Evolutionary conservation across 2,888 invertebrate genomes (phyloP), one percentile per base, ranked within the genome.

Genomic region (Dendrolimus houi): DNA sequence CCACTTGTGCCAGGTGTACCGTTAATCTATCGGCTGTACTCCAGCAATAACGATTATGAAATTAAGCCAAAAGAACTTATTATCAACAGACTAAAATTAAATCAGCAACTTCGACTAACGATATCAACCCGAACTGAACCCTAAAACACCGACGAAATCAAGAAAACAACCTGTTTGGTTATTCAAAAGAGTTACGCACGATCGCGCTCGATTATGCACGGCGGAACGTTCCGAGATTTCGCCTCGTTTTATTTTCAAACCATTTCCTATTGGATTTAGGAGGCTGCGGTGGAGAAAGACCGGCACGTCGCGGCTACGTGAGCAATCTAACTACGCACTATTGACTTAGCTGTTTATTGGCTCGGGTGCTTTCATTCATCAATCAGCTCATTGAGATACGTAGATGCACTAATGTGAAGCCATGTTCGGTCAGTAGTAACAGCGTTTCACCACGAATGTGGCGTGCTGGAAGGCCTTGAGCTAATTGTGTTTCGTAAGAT

Each of bases 141-240:
- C 52, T 47, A 53, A 60, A 63, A 62, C 60, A 62, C 56, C 7
- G 52, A 58, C 65, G 58, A 69, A 71, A 80, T 79, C 77, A 74
- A 61, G 64, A 62, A 66, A 74, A 62, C 71, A 76, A 81, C 81
- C 79, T 80, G 81, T 70, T 77, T 72, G 64, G 66, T 71, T 67
- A 71, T 70, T 72, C 68, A 66, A 67, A 65, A 66, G 64, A 59
- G 67, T 66, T 62, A 64, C 77, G 79, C 79, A 79, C 80, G 84
- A 75, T 61, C 67, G 77, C 54, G 6, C 64, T 59, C 73, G 61
- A 75, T 74, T 83, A 47, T 47, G 47, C 47, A 47, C 47, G 47
- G 47, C 47, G 47, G 47, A 47, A 47, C 14, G 52, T 56, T 42
- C 47, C 47, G 47, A 47, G 47, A 47, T 47, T 47, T 47, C 12